Base-by-base conservation (phyloP, 2,888 invertebrate genomes). In the Tethea ocularis region DNA sequence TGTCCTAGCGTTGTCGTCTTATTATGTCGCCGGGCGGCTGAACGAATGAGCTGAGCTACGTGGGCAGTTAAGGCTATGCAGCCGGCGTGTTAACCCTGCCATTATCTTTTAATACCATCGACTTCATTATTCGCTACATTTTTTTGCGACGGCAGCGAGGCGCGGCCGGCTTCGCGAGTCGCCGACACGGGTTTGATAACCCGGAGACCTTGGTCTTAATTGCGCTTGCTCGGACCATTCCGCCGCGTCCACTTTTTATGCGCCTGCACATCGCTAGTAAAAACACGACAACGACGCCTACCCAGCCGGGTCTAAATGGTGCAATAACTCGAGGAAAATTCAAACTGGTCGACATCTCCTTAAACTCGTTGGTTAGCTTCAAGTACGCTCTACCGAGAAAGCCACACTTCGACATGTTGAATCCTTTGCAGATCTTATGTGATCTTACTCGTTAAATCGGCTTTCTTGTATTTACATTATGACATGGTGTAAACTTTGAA, bases 151-250 rank as follows among this genome's bases (percentile, higher is more conserved):
- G 81, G 83, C 85, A 82, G 63, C 82, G 87, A 87, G 88, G 88
- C 87, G 84, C 88, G 86, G 87, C 85, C 74, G 79, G 80, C 85
- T 77, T 75, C 80, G 83, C 87, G 79, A 87, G 83, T 84, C 87
- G 83, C 83, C 87, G 88, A 82, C 89, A 84, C 87, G 92, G 83
- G 93, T 93, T 93, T 92, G 93, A 93, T 93, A 93, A 93, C 93
- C 93, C 85, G 92, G 81, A 91, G 93, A 93, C 93, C 93, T 93
- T 93, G 92, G 91, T 91, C 92, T 92, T 93, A 93, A 93, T 93
- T 93, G 92, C 91, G 90, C 87, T 87, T 86, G 88, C 87, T 88
- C 88, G 84, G 89, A 87, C 91, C 89, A 91, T 88, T 92, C 89
- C 84, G 84, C 84, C 84, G 85, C 79, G 91, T 84, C 91, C 87